Percentiles rank a stretch among this genome's conserved stretches.
phyloP scores from a whole-genome alignment of 2,888 invertebrate species.

The Oxyscelio sp. region DNA sequence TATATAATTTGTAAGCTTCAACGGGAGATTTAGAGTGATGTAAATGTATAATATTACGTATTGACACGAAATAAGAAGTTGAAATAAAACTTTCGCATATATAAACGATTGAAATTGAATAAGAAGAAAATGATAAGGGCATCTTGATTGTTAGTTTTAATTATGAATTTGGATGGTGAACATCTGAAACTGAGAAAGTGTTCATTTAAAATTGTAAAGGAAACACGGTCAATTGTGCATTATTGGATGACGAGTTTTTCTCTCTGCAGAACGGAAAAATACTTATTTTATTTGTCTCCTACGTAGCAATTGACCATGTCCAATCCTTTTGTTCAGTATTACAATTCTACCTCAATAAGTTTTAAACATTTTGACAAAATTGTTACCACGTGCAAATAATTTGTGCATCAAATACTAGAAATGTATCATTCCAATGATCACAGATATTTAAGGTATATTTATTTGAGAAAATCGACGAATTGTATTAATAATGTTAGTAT shows the following conservation, averaged over 20 bases:
- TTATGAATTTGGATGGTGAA: neutral
- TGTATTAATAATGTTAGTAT: neutral
- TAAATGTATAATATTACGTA: constrained; percentile 8
- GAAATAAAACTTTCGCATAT: neutral
- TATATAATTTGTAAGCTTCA: constrained; percentile 78
- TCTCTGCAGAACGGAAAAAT: too few relatives aligned
- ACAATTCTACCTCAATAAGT: constrained; percentile 17
- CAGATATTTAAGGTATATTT: neutral
- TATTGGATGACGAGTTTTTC: too few relatives aligned
- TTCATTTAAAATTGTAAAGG: neutral
- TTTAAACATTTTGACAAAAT: neutral
- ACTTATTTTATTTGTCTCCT: neutral
- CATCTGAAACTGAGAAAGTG: too few relatives aligned
- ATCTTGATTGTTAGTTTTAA: neutral
- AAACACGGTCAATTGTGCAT: neutral
- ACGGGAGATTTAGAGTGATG: neutral
- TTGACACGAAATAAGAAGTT: constrained; percentile 6
- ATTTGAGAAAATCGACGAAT: neutral
- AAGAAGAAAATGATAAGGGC: neutral
- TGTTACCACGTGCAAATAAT: neutral
- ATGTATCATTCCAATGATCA: neutral
- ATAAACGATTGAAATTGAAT: neutral
- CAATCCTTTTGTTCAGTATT: constrained; percentile 11
- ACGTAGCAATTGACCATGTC: neutral
- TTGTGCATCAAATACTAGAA: neutral